Conservation (phyloP, 2,113 vertebrate species). For the Chelonoidis abingdonii region DNA sequence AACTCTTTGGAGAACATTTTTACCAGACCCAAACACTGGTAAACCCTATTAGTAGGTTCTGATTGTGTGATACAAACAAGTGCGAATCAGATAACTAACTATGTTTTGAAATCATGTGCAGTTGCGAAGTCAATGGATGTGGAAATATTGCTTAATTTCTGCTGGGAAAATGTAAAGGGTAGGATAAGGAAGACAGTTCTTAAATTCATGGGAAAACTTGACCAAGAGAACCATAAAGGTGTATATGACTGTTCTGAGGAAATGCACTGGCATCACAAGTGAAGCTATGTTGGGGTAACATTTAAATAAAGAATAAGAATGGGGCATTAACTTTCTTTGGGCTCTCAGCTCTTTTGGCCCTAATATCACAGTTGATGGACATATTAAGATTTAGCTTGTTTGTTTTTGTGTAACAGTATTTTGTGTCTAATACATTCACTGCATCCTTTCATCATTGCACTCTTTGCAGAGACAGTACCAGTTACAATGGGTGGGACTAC, state of each 20-base stretch:
- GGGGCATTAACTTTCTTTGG: no score
- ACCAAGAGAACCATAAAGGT: no score
- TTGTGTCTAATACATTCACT: no score
- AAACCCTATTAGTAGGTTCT: neutral
- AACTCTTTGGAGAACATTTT: conserved; percentile 23
- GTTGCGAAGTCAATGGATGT: neutral
- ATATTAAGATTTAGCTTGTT: no score
- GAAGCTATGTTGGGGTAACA: neutral
- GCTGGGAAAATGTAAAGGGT: neutral
- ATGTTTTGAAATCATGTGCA: neutral
- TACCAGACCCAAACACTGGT: neutral
- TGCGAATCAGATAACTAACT: neutral
- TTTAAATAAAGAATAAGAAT: neutral
- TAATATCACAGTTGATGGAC: no score
- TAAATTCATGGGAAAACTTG: no score
- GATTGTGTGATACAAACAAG: neutral
- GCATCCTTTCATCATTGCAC: no score
- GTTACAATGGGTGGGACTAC: no score
- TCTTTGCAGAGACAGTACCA: no score
- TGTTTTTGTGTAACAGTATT: no score
- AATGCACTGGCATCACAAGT: neutral
- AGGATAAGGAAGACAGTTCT: no score
- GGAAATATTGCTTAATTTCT: neutral
- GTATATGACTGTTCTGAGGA: neutral
- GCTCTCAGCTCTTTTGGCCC: no score